Evolutionary conservation across 1,140 invertebrate genomes (phyloP).

Genomic region (Pogonomyrmex californicus): DNA sequence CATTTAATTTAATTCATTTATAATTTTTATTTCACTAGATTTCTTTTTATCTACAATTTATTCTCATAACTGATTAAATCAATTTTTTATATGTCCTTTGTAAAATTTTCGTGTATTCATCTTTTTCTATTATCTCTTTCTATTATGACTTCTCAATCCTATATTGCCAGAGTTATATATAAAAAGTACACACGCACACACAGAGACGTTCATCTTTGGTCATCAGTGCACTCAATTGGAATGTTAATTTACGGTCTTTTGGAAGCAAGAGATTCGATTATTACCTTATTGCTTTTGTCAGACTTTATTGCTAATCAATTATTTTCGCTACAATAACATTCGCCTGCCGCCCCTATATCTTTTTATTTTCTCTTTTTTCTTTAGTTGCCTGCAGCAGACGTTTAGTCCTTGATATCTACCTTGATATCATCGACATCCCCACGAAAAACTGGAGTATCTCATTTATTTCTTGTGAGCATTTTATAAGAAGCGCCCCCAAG

Average conservation of each 20-base stretch:
- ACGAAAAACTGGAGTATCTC: conserved; percentile 36
- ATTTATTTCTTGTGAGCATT: conserved; percentile 48
- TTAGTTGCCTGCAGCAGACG: conserved; percentile 37
- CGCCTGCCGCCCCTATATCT: neutral
- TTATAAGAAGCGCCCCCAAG: conserved; percentile 33
- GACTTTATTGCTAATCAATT: conserved; percentile 62
- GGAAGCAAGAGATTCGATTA: conserved; percentile 13
- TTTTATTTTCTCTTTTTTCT: conserved; percentile 9
- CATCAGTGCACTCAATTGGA: neutral
- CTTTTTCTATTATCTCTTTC: conserved; percentile 9
- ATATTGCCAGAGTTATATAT: neutral
- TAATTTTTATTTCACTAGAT: too few species aligned
- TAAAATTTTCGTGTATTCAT: neutral
- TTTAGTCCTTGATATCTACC: conserved; percentile 45
- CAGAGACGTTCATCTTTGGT: neutral
- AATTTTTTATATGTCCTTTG: too few species aligned
- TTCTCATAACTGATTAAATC: neutral
- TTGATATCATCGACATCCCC: neutral
- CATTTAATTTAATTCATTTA: neutral
- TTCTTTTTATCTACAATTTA: neutral
- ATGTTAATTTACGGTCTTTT: conserved; percentile 23
- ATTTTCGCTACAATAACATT: conserved; percentile 42
- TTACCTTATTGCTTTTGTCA: conserved; percentile 13
- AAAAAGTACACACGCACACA: neutral
- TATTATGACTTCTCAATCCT: neutral